A percentile compares a stretch with the other conserved stretches of the same genome.
phyloP scores from a whole-genome alignment of 2,113 vertebrate species.

The Pholis gunnellus region DNA sequence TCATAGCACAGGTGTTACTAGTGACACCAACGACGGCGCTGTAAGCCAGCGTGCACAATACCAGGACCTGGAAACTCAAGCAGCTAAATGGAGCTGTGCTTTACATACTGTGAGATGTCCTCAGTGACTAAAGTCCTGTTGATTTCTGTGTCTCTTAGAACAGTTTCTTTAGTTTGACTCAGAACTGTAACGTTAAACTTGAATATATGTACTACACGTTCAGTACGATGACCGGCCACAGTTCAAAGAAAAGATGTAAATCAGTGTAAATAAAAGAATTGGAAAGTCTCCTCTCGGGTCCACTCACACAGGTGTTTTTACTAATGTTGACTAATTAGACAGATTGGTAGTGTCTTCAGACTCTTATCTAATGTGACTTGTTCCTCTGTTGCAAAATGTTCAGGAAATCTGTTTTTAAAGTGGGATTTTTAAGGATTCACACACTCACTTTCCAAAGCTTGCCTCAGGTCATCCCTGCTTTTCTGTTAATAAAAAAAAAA shows the following conservation, averaged over 20 bases:
- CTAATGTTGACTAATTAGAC: neutral
- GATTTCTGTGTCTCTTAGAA: neutral
- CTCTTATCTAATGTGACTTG: neutral
- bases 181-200: slow-evolving; percentile 7
- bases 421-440: neutral
- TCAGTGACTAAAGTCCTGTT: neutral
- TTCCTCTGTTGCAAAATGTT: neutral
- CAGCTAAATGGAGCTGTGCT: neutral
- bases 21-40: neutral
- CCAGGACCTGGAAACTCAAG: neutral
- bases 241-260: neutral
- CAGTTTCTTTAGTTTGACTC: slow-evolving; percentile 4
- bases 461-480: neutral
- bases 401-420: neutral
- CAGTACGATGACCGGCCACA: neutral
- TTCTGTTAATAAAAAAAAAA: neutral
- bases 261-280: slow-evolving; percentile 6
- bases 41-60: neutral
- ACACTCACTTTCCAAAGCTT: neutral
- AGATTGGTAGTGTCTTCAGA: neutral
- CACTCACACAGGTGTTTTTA: neutral
- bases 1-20: neutral
- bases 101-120: neutral
- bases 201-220: slow-evolving; percentile 12
- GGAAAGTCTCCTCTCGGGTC: neutral